Evolutionary conservation across 2,888 invertebrate genomes (phyloP).

Genomic region (Trichopria drosophilae): DNA sequence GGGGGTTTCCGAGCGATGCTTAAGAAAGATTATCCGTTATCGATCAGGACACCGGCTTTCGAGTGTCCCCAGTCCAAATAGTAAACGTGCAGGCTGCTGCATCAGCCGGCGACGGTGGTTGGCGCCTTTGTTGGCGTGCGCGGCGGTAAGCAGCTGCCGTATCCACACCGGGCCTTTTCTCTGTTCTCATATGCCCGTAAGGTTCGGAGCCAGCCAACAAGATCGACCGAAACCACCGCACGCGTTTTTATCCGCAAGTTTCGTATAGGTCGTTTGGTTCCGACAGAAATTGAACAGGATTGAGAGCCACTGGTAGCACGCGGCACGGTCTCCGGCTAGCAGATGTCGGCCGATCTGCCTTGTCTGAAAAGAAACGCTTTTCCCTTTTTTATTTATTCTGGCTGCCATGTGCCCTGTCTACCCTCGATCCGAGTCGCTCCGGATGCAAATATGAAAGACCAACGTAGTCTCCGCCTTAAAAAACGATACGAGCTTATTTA

Average conservation of each 20-base stretch:
- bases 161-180: slow-evolving; percentile 49
- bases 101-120: slow-evolving; percentile 26
- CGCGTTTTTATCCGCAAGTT: neutral
- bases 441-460: slow-evolving; percentile 19
- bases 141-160: slow-evolving; percentile 47
- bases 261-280: slow-evolving; percentile 4
- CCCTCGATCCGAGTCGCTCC: slow-evolving; percentile 30
- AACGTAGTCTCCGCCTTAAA: too few relatives aligned
- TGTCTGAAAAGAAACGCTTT: slow-evolving; percentile 34
- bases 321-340: slow-evolving; percentile 50
- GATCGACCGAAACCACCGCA: slow-evolving; percentile 24
- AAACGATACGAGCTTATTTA: too few relatives aligned
- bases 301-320: slow-evolving; percentile 44
- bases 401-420: slow-evolving; percentile 48
- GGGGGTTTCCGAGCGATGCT: too few relatives aligned
- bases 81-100: too few relatives aligned
- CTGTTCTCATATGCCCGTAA: slow-evolving; percentile 52
- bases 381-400: slow-evolving; percentile 47
- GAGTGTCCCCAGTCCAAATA: too few relatives aligned
- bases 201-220: slow-evolving; percentile 19
- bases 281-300: too few relatives aligned
- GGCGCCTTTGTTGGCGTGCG: slow-evolving; percentile 46
- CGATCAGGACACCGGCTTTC: too few relatives aligned
- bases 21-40: too few relatives aligned
- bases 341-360: slow-evolving; percentile 54